These are phyloP conservation scores for Bursaphelenchus okinawaensis DNA, from an alignment of 2,888 invertebrate genomes.

Conservation along the genomic window DNA sequence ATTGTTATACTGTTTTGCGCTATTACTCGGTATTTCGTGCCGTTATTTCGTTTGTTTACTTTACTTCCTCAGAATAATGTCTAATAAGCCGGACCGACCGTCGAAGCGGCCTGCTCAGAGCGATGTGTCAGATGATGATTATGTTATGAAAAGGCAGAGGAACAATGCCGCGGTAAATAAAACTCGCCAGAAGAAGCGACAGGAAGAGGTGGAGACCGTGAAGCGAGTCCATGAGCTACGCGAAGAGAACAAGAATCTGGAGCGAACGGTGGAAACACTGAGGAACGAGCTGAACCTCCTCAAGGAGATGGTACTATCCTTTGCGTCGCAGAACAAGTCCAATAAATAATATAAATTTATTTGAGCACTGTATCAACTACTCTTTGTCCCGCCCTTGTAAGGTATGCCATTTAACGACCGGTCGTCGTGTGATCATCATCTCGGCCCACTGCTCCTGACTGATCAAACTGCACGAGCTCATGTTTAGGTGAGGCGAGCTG, in stretches of 20 bases:
- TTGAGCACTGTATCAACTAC: not conserved
- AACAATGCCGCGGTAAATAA: constrained; percentile 57
- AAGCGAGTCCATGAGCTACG: constrained; percentile 48
- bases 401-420: constrained; percentile 57
- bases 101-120: not conserved
- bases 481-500: constrained; percentile 40
- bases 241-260: constrained; percentile 52
- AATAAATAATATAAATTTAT: not conserved
- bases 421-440: constrained; percentile 52
- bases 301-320: constrained; percentile 57
- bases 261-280: constrained; percentile 52
- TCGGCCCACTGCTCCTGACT: constrained; percentile 54
- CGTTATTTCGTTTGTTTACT: no score
- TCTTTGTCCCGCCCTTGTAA: constrained; percentile 31
- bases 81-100: not conserved
- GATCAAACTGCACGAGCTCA: constrained; percentile 27
- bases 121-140: constrained; percentile 29
- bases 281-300: constrained; percentile 52
- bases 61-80: no score
- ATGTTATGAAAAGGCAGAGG: constrained; percentile 45
- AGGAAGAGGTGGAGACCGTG: constrained; percentile 51
- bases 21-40: no score
- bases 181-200: constrained; percentile 55
- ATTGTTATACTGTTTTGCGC: no score
- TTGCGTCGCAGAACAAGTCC: constrained; percentile 34